A percentile compares a stretch with the other conserved stretches of the same genome.
phyloP scores from a whole-genome alignment of 35 echinoderm and acorn worm species.

The Hemicentrotus pulcherrimus region DNA sequence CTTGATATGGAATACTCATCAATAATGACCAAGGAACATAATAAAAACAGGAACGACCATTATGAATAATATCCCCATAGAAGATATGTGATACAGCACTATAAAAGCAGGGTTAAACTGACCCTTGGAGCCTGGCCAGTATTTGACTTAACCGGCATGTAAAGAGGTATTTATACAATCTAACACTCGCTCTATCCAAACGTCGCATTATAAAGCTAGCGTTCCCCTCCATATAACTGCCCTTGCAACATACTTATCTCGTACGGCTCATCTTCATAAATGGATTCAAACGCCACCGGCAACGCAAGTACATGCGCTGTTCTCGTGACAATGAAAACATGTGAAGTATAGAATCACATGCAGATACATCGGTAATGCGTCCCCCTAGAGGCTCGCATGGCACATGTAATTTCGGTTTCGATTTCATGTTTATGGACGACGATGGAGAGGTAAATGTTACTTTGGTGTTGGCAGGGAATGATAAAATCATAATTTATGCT shows the following conservation, averaged over 20 bases:
- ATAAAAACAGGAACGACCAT: neutral
- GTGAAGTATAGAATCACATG: neutral
- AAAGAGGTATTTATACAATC: neutral
- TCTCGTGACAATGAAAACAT: neutral
- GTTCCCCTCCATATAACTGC: neutral
- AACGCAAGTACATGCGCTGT: neutral
- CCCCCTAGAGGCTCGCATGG: neutral
- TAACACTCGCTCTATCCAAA: neutral
- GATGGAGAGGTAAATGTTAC: neutral
- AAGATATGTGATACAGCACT: neutral
- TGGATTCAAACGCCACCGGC: neutral
- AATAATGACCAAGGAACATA: neutral
- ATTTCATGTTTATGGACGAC: neutral
- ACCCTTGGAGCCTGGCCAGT: neutral
- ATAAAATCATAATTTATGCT: neutral
- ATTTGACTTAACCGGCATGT: neutral
- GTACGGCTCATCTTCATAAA: neutral
- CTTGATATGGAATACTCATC: neutral
- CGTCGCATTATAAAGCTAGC: neutral
- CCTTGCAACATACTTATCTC: constrained; percentile 1
- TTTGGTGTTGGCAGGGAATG: neutral
- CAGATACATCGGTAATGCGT: neutral
- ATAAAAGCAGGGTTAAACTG: neutral
- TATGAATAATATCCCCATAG: neutral
- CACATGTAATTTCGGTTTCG: neutral